phyloP scores from a whole-genome alignment of 64 coral and sea anemone species.

The Pachyseris speciosa region DNA sequence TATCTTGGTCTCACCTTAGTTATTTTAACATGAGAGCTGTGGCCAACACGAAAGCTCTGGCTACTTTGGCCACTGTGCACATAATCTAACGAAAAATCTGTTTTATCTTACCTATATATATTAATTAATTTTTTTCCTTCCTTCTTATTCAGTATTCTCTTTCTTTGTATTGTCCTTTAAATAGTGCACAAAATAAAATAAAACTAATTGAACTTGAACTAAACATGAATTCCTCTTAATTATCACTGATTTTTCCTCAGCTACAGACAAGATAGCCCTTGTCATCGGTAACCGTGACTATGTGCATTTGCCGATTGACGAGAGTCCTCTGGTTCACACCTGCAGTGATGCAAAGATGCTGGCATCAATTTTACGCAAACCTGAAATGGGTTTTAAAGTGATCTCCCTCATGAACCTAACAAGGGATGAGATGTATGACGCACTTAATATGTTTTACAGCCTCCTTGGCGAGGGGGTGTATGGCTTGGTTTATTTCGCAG shows the following conservation, averaged over 20 bases:
- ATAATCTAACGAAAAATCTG: no score
- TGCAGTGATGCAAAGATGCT: conserved; percentile 79
- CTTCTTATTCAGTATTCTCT: no score
- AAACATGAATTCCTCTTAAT: no score
- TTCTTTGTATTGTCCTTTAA: no score
- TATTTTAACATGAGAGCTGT: no score
- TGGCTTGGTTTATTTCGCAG: conserved; percentile 88
- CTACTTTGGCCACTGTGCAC: no score
- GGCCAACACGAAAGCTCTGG: no score
- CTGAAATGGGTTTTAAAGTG: conserved; percentile 91
- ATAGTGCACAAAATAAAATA: no score
- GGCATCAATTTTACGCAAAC: conserved; percentile 84
- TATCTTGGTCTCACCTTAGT: no score
- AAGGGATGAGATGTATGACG: conserved; percentile 82
- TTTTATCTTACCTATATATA: no score
- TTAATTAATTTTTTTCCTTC: no score
- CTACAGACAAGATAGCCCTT: conserved; percentile 86
- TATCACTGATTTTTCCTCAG: conserved; percentile 14
- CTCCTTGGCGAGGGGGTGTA: conserved; percentile 72
- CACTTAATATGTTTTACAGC: conserved; percentile 67
- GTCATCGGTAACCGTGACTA: conserved; percentile 86
- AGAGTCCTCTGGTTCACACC: conserved; percentile 70
- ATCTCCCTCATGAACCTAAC: conserved; percentile 82
- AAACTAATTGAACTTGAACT: no score
- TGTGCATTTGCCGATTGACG: conserved; percentile 54